phyloP scores from a whole-genome alignment of 1,140 invertebrate genomes.

The Bombus pascuorum region DNA sequence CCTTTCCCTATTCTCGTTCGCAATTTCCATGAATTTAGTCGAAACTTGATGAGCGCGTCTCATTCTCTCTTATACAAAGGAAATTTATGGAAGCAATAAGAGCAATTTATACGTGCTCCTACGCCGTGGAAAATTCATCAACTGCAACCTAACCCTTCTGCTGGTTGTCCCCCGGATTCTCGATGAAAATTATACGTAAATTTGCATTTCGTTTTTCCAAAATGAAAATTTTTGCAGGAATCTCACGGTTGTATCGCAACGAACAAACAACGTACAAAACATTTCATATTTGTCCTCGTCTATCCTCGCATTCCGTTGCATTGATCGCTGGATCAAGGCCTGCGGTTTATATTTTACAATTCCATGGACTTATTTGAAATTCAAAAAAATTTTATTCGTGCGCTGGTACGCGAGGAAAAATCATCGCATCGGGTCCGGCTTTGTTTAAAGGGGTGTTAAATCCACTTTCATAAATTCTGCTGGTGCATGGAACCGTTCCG shows the following conservation, averaged over 20 bases:
- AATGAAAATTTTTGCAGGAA: neutral
- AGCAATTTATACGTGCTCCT: constrained; percentile 49
- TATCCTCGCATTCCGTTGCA: neutral
- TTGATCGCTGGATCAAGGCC: neutral
- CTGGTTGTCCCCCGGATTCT: neutral
- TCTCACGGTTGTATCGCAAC: neutral
- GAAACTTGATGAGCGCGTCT: constrained; percentile 46
- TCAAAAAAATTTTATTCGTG: neutral
- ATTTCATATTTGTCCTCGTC: neutral
- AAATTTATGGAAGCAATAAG: constrained; percentile 56
- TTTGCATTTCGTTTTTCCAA: neutral
- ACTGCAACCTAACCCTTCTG: constrained; percentile 20
- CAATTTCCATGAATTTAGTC: constrained; percentile 56
- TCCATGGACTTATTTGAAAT: constrained; percentile 2
- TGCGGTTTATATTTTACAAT: neutral
- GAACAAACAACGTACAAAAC: neutral
- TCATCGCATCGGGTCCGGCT: neutral
- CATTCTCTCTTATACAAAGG: constrained; percentile 51
- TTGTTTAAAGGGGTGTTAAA: constrained; percentile 38
- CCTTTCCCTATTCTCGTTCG: constrained; percentile 16
- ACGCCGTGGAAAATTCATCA: constrained; percentile 41
- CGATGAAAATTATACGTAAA: constrained; percentile 17
- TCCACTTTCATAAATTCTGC: constrained; percentile 23
- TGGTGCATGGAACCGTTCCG: neutral
- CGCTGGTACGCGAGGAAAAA: neutral